Base-by-base conservation (phyloP, 2,113 vertebrate species). In the Leucoraja erinaceus region DNA sequence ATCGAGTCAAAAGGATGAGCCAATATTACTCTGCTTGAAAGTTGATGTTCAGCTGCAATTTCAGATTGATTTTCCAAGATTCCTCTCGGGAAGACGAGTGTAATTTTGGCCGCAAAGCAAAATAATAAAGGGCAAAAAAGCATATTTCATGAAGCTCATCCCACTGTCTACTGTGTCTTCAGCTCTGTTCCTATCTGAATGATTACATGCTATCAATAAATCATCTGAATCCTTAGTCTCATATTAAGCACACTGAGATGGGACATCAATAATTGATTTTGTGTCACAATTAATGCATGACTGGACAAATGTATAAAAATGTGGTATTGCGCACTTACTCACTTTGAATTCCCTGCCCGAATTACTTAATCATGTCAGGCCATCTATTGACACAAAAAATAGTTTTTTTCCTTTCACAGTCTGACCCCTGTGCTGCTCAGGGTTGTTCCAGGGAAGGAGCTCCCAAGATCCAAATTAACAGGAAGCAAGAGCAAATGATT, bases 301-400 rank as follows among this genome's bases (percentile, higher is more conserved):
- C 68, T 91, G 90, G 18, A 91, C 90, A 91, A 91, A 91, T 91
- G 90, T 91, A 91, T 91, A 91, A 88, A 88, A 91, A 91, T 74
- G 38, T 91, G 68, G 90, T 91, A 47, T 25, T 72, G 90, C 12
- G 18, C 66, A 91, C 70, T 91, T 68, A 91, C 90, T 91, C 33
- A 91, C 18, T 70, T 91, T 91, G 90, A 91, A 90, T 90, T 70
- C 31, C 68, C 63, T 47, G 86, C 81, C 54, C 59, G 54, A 84
- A 88, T 88, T 63, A 61, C 90, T 91, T 68, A 47, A 74, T 91
- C 90, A 91, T 54, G 68, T 91, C 68, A 72, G 72, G 25, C 31
- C 38, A 61, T 47, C 20, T 28, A 8, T 38, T 47, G 68, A 68
- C 68, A 66, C 10, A 31, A 90, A 78, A 12, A 22, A 68, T 59